Evolutionary conservation across 2,888 invertebrate genomes (phyloP).

Genomic region (Leucoma salicis): DNA sequence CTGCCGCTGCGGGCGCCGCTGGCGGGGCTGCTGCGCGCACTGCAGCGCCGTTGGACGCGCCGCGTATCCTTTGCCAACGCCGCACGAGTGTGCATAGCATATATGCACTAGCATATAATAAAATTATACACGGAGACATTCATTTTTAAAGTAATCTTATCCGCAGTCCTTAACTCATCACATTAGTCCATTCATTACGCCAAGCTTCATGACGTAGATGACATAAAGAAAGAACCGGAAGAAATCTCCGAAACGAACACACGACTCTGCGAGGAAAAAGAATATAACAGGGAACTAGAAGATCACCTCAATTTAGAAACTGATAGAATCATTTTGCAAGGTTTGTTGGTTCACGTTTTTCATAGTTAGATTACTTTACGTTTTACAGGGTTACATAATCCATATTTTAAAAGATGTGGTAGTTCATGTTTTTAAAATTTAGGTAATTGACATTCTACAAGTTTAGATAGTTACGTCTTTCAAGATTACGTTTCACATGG

Average conservation of each 20-base stretch:
- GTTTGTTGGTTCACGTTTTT: too few relatives aligned
- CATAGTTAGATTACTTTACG: too few relatives aligned
- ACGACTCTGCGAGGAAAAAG: conserved; percentile 28
- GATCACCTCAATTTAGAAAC: conserved; percentile 58
- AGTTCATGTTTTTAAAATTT: too few relatives aligned
- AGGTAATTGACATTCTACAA: too few relatives aligned
- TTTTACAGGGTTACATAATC: too few relatives aligned
- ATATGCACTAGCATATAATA: too few relatives aligned
- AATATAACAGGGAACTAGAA: conserved; percentile 43
- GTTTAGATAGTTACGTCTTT: too few relatives aligned
- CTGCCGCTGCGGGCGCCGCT: conserved; percentile 89
- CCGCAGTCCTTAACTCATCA: neutral
- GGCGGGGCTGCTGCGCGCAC: conserved; percentile 84
- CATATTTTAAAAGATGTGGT: too few relatives aligned
- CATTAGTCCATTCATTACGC: conserved; percentile 34
- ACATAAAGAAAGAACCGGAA: conserved; percentile 34
- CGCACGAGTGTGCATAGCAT: too few relatives aligned
- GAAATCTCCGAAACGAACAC: conserved; percentile 23
- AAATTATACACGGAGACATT: too few relatives aligned
- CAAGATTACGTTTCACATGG: too few relatives aligned
- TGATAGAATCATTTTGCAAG: conserved; percentile 57
- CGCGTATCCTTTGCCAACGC: conserved; percentile 85
- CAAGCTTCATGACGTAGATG: conserved; percentile 27
- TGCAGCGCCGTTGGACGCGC: conserved; percentile 87
- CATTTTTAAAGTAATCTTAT: too few relatives aligned